Base-by-base conservation (phyloP, 1,140 invertebrate genomes). In the Dendrolimus punctatus region DNA sequence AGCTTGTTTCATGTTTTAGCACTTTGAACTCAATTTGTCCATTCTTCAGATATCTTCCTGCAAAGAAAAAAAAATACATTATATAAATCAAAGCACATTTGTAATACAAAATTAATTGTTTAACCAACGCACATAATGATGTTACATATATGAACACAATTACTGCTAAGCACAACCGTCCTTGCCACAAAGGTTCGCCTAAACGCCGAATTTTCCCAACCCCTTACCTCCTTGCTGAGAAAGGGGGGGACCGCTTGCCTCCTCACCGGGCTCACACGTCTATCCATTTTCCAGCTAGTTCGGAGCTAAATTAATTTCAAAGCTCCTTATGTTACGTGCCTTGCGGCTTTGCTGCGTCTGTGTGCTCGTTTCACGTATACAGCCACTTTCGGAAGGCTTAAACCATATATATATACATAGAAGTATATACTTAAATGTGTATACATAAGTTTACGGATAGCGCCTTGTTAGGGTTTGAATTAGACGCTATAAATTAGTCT, bases 241-340 rank as follows among this genome's bases (percentile, higher is more conserved):
- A n/a, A 10, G 41, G 53, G 70, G 71, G 60, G 55, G 57, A 45
- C 50, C 50, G 46, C 58, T 70, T 72, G 23, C 66, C 62, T 71
- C 68, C 58, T 57, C 60, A 57, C 71, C 66, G 61, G 69, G 73
- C 80, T 83, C 80, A 83, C 80, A 83, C 83, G 83, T 86, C 83
- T 86, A 85, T 86, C 83, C 83, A 85, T 86, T 84, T 86, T 79
- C 83, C 76, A 81, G 83, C 83, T 86, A 86, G 83, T 86, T 85
- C 83, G 80, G 75, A 82, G 81, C 83, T 86, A 86, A 86, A 86
- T 86, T 86, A 86, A 86, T 86, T 86, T 86, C 81, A 83, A 86
- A 86, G 83, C 83, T 86, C 80, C 83, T 86, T 86, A 86, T 84
- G 83, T 86, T 86, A 86, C 83, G 81, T 85, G 80, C 83, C 80